phyloP scores from a whole-genome alignment of 1,140 invertebrate species.

The Platyscapa corneri region DNA sequence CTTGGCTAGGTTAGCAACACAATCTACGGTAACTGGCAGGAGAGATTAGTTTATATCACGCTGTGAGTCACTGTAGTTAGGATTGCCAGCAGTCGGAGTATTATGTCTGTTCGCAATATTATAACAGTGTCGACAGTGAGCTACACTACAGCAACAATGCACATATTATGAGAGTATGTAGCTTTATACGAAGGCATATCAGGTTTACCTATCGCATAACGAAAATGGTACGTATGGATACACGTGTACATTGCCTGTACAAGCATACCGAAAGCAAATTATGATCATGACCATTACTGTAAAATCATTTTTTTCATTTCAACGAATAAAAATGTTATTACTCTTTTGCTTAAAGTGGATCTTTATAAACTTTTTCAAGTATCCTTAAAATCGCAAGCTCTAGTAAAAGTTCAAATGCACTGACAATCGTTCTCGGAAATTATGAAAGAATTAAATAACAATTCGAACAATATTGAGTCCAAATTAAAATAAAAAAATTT shows the following conservation, averaged over 20 bases:
- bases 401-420: no score
- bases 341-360: no score
- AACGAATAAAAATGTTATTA: not conserved
- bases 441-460: no score
- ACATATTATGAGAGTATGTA: not conserved
- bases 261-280: not conserved
- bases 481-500: no score
- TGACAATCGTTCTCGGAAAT: no score
- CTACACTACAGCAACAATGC: not conserved
- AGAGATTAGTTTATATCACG: constrained; percentile 57
- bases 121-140: constrained; percentile 1
- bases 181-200: not conserved
- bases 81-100: constrained; percentile 42
- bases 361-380: no score
- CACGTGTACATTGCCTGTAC: not conserved
- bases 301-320: not conserved
- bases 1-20: not conserved
- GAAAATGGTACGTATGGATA: constrained; percentile 12
- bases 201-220: constrained; percentile 12
- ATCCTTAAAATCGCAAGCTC: no score
- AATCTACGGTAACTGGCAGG: constrained; percentile 8
- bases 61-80: constrained; percentile 38
- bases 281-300: not conserved
- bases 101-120: not conserved
- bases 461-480: no score